A percentile compares a stretch with the other conserved stretches of the same genome.
phyloP scores from a whole-genome alignment of 2,797 vertebrate genomes.

The Coccyzus lansbergi region DNA sequence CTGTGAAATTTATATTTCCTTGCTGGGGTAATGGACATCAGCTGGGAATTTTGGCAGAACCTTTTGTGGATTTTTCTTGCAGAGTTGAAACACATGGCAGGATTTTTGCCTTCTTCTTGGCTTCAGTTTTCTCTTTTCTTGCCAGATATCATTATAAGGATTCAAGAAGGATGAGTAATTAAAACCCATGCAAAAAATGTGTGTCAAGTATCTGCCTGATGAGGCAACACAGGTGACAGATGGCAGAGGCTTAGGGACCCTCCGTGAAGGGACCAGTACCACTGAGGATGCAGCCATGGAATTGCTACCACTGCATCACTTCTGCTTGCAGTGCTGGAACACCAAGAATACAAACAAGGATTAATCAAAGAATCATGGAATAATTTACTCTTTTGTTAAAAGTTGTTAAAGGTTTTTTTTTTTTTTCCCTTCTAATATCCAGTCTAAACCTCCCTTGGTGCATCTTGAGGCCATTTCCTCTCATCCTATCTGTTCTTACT shows the following conservation, averaged over 20 bases:
- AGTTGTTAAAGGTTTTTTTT: no score
- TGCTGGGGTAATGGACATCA: not conserved
- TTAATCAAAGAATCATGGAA: no score
- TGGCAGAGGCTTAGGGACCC: not conserved
- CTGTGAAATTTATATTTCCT: not conserved
- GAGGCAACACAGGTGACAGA: not conserved
- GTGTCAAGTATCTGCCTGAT: not conserved
- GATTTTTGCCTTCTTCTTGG: slow-evolving; percentile 40
- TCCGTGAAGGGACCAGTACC: not conserved
- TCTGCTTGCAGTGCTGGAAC: not conserved
- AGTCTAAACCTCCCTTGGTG: no score
- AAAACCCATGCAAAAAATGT: not conserved
- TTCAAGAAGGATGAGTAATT: slow-evolving; percentile 49
- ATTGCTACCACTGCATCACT: not conserved
- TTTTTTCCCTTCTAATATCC: no score
- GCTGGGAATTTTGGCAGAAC: slow-evolving; percentile 5
- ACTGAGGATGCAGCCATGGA: not conserved
- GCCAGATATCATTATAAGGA: not conserved
- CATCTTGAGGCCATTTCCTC: no score
- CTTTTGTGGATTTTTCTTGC: not conserved
- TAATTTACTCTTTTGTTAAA: no score
- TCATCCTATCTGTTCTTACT: no score
- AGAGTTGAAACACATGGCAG: not conserved
- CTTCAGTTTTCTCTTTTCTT: not conserved
- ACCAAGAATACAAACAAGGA: fast-evolving